These are phyloP conservation scores for Ditylenchus dipsaci DNA, from an alignment of 1,140 invertebrate genomes.

Conservation along the genomic window DNA sequence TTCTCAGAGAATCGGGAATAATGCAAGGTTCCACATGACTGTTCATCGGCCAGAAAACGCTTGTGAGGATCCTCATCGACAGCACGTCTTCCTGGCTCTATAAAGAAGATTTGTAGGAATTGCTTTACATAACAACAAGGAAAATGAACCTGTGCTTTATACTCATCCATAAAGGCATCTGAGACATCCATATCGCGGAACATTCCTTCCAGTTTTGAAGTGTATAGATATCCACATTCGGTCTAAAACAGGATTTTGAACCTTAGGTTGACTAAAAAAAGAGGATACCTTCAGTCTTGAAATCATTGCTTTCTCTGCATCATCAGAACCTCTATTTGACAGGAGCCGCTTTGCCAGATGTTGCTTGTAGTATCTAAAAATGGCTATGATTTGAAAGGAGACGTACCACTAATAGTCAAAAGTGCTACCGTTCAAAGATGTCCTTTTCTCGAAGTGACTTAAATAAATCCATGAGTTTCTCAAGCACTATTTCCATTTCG, in stretches of 20 bases:
- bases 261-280: not conserved
- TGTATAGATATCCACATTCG: constrained; percentile 93
- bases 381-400: too few relatives aligned
- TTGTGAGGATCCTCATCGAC: constrained; percentile 90
- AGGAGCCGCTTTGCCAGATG: constrained; percentile 93
- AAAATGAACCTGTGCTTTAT: constrained; percentile 67
- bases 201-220: constrained; percentile 96
- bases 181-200: constrained; percentile 99
- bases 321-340: constrained; percentile 96
- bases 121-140: not conserved
- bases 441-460: constrained; percentile 97
- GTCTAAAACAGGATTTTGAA: constrained; percentile 50
- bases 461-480: constrained; percentile 99
- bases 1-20: constrained; percentile 79
- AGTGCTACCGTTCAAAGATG: constrained; percentile 98
- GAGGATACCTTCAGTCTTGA: constrained; percentile 86
- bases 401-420: too few relatives aligned
- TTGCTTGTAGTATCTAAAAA: constrained; percentile 74
- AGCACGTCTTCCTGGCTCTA: constrained; percentile 74
- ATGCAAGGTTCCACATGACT: constrained; percentile 82
- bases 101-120: not conserved
- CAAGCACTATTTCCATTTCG: constrained; percentile 91
- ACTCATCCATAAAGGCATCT: constrained; percentile 96
- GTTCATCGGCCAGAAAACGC: constrained; percentile 92
- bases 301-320: constrained; percentile 99